Evolutionary conservation across 2,797 vertebrate genomes (phyloP).

Genomic region (Bufotes viridis): DNA sequence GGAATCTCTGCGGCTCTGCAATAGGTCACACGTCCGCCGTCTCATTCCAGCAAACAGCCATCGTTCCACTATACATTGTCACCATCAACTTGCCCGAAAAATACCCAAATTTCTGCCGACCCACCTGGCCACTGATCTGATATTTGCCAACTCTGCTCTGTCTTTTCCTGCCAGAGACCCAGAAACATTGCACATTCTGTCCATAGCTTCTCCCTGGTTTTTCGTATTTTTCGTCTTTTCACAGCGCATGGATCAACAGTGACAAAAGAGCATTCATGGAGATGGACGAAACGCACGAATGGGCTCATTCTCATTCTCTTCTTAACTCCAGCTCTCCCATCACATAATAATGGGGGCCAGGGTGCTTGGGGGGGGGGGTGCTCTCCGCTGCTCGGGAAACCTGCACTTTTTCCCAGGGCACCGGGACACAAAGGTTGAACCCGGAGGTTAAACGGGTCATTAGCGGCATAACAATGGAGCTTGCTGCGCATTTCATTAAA

Average conservation of each 20-base stretch:
- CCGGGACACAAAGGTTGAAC: constrained; percentile 72
- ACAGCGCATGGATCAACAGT: constrained; percentile 71
- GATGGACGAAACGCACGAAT: constrained; percentile 68
- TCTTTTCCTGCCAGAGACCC: neutral
- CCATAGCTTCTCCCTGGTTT: no score
- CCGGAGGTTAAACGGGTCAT: constrained; percentile 75
- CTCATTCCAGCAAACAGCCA: no score
- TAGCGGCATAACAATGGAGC: constrained; percentile 73
- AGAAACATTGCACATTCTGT: neutral
- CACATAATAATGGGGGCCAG: constrained; percentile 63
- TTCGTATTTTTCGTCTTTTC: constrained; percentile 50
- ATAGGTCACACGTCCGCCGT: no score
- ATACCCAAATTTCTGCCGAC: no score
- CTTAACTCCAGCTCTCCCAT: constrained; percentile 68
- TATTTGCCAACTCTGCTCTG: no score
- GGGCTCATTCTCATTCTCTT: constrained; percentile 72
- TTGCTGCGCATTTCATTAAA: constrained; percentile 73
- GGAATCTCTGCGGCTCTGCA: no score
- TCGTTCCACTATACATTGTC: no score
- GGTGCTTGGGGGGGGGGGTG: constrained; percentile 73
- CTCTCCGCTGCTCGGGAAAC: constrained; percentile 65
- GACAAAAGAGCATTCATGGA: constrained; percentile 75
- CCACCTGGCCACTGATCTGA: no score
- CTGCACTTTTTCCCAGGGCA: constrained; percentile 77
- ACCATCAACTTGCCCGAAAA: no score